Conservation (phyloP, 2,888 invertebrate species). For the Drosophila demipolita region DNA sequence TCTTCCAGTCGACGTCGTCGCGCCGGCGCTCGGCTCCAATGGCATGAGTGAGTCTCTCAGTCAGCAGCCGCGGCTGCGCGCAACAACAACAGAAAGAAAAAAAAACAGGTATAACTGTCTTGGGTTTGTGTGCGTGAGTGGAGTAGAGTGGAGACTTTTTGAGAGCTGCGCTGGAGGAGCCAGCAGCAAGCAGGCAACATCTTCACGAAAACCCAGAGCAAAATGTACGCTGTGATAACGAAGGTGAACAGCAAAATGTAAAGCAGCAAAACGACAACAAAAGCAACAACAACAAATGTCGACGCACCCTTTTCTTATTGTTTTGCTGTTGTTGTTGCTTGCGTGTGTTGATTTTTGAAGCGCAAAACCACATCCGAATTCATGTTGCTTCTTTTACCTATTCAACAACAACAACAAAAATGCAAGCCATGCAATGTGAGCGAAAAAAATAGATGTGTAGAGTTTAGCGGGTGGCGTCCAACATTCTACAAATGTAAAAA, state of each 20-base stretch:
- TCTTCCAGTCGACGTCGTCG: constrained; percentile 67
- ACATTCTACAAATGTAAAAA: constrained; percentile 29
- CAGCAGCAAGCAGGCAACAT: constrained; percentile 49
- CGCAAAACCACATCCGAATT: constrained; percentile 78
- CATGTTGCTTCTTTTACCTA: constrained; percentile 45
- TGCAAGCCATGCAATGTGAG: constrained; percentile 19
- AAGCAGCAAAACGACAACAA: constrained; percentile 54
- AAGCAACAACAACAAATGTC: constrained; percentile 59
- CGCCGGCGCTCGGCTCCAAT: constrained; percentile 62
- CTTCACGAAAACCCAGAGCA: constrained; percentile 63
- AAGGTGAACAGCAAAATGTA: constrained; percentile 76
- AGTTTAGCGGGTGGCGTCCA: constrained; percentile 47
- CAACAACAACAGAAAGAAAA: constrained; percentile 40
- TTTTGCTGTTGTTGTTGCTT: constrained; percentile 38
- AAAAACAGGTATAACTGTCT: constrained; percentile 69
- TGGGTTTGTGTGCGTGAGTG: constrained; percentile 37
- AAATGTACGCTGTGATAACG: constrained; percentile 71
- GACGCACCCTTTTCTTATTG: constrained; percentile 76
- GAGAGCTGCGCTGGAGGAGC: constrained; percentile 49
- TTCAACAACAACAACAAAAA: constrained; percentile 29
- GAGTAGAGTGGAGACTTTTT: constrained; percentile 63
- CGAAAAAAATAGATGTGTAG: constrained; percentile 34
- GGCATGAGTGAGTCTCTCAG: constrained; percentile 45
- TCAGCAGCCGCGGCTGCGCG: constrained; percentile 47
- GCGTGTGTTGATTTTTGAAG: constrained; percentile 50